Evolutionary conservation across 37 sponge, comb jelly and placozoan genomes (phyloP), one percentile per base, ranked within the genome.

Genomic region (Spongilla lacustris): DNA sequence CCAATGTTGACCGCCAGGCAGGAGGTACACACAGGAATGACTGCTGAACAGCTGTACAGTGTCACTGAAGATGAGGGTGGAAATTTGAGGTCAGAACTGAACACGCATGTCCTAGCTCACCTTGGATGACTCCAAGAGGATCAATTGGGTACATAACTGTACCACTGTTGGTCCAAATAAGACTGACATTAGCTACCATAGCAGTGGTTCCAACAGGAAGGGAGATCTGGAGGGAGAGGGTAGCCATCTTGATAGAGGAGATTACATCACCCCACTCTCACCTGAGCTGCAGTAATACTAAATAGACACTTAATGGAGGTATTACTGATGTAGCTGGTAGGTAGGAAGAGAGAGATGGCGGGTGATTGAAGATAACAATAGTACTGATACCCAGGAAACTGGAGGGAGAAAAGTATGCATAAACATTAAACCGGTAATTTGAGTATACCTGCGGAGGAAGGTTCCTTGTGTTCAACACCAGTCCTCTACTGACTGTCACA

Each of bases 141-240:
- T 58, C 58, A 58, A 58, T 58, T 58, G 58, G 58, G 21, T 58
- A 17, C 58, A 58, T 17, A 58, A 58, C 58, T 58, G 19, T 17
- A 58, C 58, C 58, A 58, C 58, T 58, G 58, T 58, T 58, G 58
- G 58, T 58, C 58, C 58, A 58, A 58, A 58, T 58, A 58, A 58
- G 58, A 17, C 58, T 58, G 58, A 58, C 11, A 58, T 58, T 58
- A 58, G 58, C 58, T 58, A 19, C 19, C 58, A 58, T 17, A 58
- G 58, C 58, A 58, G 58, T 58, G 58, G 58, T 58, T 58, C 58
- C 58, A 58, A 58, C 58, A 58, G 58, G 58, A 58, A 58, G 58
- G 58, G 58, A 58, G 58, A 58, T 58, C 58, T 58, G 58, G 58
- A 14, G 58, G 19, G 58, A 58, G 58, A 58, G 58, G 14, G 58